Base-by-base conservation (phyloP, 2,888 invertebrate genomes). In the Morpho achilles region DNA sequence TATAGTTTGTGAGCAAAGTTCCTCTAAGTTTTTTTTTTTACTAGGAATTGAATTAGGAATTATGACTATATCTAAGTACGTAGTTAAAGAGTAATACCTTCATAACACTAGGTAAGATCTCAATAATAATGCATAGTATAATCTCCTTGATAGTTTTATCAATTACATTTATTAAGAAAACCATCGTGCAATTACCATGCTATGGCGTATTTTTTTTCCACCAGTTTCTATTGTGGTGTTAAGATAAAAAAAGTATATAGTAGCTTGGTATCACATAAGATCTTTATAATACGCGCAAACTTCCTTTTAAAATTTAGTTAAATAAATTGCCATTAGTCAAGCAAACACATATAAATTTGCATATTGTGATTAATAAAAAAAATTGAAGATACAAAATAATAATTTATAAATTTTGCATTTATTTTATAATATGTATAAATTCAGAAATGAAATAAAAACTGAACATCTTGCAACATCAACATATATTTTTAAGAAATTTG, bases 81-180 rank as follows among this genome's bases (percentile, higher is more conserved):
- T 43, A n/a, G 22, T 9, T 16, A 23, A 43, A 43, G 43, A 51
- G 32, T 32, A 32, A 32, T 32, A 32, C 32, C 32, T 1, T 32
- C 3, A 32, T 32, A 32, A 32, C 32, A 32, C 32, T 32, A 32
- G 32, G 32, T 5, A 32, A 3, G 32, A 32, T 32, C 32, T 32
- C 32, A 32, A 32, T 32, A 32, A 45, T 9, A 50, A 56, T 56
- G n/a, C 43, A 43, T 49, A 60, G 9, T 60, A 59, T 62, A 79
- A 83, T 81, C 79, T 80, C 80, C 76, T 76, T 76, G 76, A 76
- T 75, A 69, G 77, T 77, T 78, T 76, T 74, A 81, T 71, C 74
- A 80, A 77, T 80, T 77, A 32, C 32, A 32, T 81, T 86, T 81
- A 84, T 51, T 77, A 86, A 85, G 85, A 84, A 71, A 65, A 75